These are phyloP conservation scores for Monochamus saltuarius DNA, from an alignment of 1,140 invertebrate species.

Conservation along the genomic window DNA sequence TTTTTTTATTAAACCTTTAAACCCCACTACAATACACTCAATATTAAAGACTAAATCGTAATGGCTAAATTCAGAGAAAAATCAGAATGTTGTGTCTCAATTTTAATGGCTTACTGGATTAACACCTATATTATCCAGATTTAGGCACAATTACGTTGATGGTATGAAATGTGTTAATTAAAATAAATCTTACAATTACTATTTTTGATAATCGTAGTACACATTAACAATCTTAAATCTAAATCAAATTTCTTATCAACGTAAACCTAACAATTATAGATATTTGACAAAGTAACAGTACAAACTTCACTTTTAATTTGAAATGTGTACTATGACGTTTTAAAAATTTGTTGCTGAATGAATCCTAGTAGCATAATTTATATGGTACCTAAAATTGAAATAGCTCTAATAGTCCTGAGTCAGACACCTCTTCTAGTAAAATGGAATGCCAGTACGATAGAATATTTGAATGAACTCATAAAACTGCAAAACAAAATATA, in stretches of 20 bases:
- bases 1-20: constrained; percentile 10
- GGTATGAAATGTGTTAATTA: constrained; percentile 10
- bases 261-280: not conserved
- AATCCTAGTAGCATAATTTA: constrained; percentile 6
- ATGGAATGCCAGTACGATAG: not conserved
- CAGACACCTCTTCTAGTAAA: not conserved
- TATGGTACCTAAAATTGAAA: not conserved
- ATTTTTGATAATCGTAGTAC: not conserved
- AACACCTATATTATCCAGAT: constrained; percentile 17
- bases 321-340: no score
- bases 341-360: constrained; percentile 8
- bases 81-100: constrained; percentile 25
- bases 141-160: constrained; percentile 31
- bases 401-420: constrained; percentile 1
- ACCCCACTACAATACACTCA: constrained; percentile 32
- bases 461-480: not conserved
- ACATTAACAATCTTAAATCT: not conserved
- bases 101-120: constrained; percentile 19
- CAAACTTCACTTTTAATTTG: no score
- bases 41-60: constrained; percentile 27
- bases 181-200: not conserved
- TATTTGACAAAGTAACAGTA: no score
- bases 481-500: no score
- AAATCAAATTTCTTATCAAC: constrained; percentile 2
- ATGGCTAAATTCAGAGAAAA: constrained; percentile 12